Conservation (phyloP, 2,797 vertebrate species). For the Cyclopterus lumpus region DNA sequence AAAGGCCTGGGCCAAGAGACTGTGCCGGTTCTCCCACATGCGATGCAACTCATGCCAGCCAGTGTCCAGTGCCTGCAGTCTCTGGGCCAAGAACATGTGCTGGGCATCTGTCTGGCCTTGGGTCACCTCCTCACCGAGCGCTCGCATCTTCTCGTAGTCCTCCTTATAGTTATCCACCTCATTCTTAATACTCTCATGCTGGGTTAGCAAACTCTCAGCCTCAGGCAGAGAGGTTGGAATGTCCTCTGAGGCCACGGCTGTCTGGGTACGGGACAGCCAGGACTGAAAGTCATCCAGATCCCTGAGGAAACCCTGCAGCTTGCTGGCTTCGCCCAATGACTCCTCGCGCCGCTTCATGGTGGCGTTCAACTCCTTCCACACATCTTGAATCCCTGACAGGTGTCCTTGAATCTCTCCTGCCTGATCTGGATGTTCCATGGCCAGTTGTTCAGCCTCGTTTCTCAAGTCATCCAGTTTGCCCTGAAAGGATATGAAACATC, state of each 20-base stretch:
- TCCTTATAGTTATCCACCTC: conserved; percentile 93
- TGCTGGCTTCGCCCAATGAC: conserved; percentile 91
- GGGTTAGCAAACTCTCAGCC: conserved; percentile 89
- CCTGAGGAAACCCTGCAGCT: conserved; percentile 93
- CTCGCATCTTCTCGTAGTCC: conserved; percentile 90
- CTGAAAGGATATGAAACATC: conserved; percentile 51
- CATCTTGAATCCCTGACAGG: conserved; percentile 85
- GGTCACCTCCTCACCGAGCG: conserved; percentile 91
- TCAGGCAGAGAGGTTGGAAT: conserved; percentile 90
- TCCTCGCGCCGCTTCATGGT: conserved; percentile 93
- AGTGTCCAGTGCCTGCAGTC: conserved; percentile 91
- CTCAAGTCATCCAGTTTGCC: conserved; percentile 89
- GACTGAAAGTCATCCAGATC: conserved; percentile 94
- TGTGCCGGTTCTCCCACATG: conserved; percentile 96
- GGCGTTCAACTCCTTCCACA: conserved; percentile 91
- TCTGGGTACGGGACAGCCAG: conserved; percentile 93
- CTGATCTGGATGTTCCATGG: conserved; percentile 86
- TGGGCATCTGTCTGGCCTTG: conserved; percentile 92
- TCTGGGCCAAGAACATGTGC: conserved; percentile 91
- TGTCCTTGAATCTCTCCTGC: conserved; percentile 83
- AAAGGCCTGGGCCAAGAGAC: conserved; percentile 89
- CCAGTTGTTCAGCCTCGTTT: conserved; percentile 86
- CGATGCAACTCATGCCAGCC: conserved; percentile 94
- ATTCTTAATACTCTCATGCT: conserved; percentile 91
- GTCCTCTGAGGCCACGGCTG: conserved; percentile 92